phyloP scores from a whole-genome alignment of 1,140 invertebrate species.

The Carposina sasakii region DNA sequence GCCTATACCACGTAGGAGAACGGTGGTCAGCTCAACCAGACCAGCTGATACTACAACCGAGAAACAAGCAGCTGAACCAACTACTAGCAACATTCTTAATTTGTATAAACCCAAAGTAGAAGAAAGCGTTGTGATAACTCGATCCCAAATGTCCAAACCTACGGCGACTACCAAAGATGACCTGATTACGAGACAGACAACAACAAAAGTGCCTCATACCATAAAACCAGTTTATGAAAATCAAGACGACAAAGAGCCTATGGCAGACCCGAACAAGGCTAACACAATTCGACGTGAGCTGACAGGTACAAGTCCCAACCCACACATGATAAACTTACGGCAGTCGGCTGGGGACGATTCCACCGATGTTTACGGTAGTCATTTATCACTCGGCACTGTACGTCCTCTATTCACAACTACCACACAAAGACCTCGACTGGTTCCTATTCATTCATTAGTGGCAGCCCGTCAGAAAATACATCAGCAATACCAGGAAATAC shows the following conservation, averaged over 20 bases:
- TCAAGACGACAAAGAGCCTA: slow-evolving; percentile 60
- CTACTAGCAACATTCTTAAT: slow-evolving; percentile 47
- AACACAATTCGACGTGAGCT: slow-evolving; percentile 72
- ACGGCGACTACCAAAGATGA: slow-evolving; percentile 42
- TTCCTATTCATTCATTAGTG: slow-evolving; percentile 58
- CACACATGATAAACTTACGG: slow-evolving; percentile 61
- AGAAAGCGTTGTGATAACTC: slow-evolving; percentile 26
- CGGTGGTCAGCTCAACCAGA: slow-evolving; percentile 35
- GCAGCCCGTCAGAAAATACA: slow-evolving; percentile 57
- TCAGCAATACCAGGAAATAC: slow-evolving; percentile 62
- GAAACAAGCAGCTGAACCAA: slow-evolving; percentile 45
- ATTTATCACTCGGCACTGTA: slow-evolving; percentile 74
- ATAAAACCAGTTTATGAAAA: slow-evolving; percentile 70
- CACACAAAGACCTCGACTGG: slow-evolving; percentile 61
- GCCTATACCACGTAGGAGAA: slow-evolving; percentile 72
- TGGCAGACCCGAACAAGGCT: slow-evolving; percentile 37
- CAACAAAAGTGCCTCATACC: slow-evolving; percentile 48
- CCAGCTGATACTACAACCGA: slow-evolving; percentile 39
- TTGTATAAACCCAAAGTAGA: slow-evolving; percentile 47
- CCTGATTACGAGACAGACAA: slow-evolving; percentile 51
- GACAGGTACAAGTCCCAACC: slow-evolving; percentile 58
- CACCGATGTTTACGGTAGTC: slow-evolving; percentile 78
- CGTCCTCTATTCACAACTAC: slow-evolving; percentile 79
- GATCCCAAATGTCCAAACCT: slow-evolving; percentile 49
- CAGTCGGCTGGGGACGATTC: slow-evolving; percentile 76